Evolutionary conservation across 2,113 vertebrate species (phyloP).

Genomic region (Tychaedon coryphoeus): DNA sequence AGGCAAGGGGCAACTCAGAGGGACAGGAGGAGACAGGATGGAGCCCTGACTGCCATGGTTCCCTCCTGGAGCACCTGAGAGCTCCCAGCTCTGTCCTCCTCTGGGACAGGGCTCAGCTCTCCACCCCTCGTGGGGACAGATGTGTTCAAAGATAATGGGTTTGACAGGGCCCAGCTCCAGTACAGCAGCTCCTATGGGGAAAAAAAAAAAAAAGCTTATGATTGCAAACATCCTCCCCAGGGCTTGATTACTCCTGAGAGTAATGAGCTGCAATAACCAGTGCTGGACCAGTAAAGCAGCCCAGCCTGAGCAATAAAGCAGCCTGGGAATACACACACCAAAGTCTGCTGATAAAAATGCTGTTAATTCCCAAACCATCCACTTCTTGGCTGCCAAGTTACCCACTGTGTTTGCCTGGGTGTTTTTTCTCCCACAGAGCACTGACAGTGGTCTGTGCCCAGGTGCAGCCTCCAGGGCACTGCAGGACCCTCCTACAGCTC

Average conservation of each 20-base stretch:
- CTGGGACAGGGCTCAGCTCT: background rate
- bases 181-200: background rate
- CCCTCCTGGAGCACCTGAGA: accelerated
- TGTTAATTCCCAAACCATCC: background rate
- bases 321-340: background rate
- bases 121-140: accelerated
- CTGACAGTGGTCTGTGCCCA: background rate
- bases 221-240: background rate
- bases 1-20: background rate
- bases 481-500: background rate
- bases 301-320: background rate
- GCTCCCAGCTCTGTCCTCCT: background rate
- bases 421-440: background rate
- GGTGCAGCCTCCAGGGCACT: too few relatives aligned
- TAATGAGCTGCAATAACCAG: background rate
- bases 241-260: background rate
- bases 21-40: background rate
- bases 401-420: background rate
- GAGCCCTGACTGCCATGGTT: accelerated
- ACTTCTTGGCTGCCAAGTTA: background rate
- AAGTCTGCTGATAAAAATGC: background rate
- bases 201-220: background rate
- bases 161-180: background rate
- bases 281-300: background rate
- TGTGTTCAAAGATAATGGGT: accelerated